A percentile compares a stretch with the other conserved stretches of the same genome.
Evolutionary conservation across 2,888 invertebrate genomes (phyloP).

Genomic region (Microplitis manilae): DNA sequence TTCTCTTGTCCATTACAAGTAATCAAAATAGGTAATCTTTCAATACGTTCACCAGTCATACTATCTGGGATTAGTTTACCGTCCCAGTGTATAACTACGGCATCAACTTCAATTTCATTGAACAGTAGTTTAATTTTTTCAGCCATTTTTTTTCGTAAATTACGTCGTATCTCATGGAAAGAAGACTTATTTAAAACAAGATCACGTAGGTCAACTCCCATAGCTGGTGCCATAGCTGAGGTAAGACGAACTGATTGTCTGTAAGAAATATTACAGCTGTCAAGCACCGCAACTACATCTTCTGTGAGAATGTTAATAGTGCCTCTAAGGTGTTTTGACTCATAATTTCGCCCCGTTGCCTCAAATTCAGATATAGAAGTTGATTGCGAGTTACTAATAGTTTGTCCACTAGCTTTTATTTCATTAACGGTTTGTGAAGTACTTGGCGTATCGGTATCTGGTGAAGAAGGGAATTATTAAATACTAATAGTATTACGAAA

Average conservation of each 20-base stretch:
- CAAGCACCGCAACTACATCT: slow-evolving; percentile 25
- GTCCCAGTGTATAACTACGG: slow-evolving; percentile 2
- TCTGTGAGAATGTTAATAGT: slow-evolving; percentile 32
- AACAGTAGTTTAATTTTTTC: slow-evolving; percentile 31
- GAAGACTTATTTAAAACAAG: slow-evolving; percentile 30
- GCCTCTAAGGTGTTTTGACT: slow-evolving; percentile 19
- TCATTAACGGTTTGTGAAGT: not conserved
- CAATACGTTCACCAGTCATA: slow-evolving; percentile 28
- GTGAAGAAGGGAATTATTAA: too few species aligned
- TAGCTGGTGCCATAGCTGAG: slow-evolving; percentile 26
- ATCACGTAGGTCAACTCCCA: slow-evolving; percentile 24
- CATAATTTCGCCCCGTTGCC: slow-evolving; percentile 27
- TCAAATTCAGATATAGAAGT: slow-evolving; percentile 26
- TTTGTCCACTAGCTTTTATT: slow-evolving; percentile 31
- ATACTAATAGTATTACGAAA: not conserved
- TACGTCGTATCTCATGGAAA: not conserved
- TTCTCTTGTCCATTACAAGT: slow-evolving; percentile 31
- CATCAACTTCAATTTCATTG: slow-evolving; percentile 26
- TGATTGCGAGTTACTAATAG: slow-evolving; percentile 23
- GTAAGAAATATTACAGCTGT: slow-evolving; percentile 33
- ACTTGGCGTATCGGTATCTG: not conserved
- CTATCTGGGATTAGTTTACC: slow-evolving; percentile 33
- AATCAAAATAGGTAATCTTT: slow-evolving; percentile 40
- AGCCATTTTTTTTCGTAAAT: slow-evolving; percentile 8
- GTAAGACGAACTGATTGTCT: slow-evolving; percentile 29